Base-by-base conservation (phyloP, 1,140 invertebrate genomes). In the Lepidostoma basale region DNA sequence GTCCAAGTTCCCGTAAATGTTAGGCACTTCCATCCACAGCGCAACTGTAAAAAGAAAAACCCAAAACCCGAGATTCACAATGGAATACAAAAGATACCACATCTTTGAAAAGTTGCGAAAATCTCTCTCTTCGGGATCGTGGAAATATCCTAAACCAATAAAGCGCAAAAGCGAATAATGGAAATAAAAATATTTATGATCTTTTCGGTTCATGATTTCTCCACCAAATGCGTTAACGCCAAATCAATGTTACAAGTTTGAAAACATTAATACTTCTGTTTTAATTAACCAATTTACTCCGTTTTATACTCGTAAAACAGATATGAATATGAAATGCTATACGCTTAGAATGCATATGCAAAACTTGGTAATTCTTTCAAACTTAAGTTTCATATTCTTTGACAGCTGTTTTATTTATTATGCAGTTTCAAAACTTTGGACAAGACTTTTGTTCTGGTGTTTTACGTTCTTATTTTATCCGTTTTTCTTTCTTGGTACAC, bases 21-120 rank as follows among this genome's bases (percentile, higher is more conserved):
- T 16, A 4, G 70, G 70, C 0, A 72, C 52, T 67, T 68, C 45
- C 36, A 72, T 26, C 70, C 62, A 68, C 16, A 72, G 44, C 0
- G 67, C 62, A 8, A 62, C 28, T n/a, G 70, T 63, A 22, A 72
- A 72, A 3, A 68, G 33, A 33, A 72, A 33, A 4, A 63, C 66
- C 70, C 70, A 72, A 49, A 68, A 60, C 4, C 66, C 52, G 9
- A 64, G 40, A 23, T 68, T 66, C 3, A 68, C 10, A 14, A 66
- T 14, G 2, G 66, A 68, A 65, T 72, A 72, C 6, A 58, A 20
- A 10, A 56, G 10, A 12, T 72, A 72, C 14, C 44, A 64, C 2
- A 54, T 42, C 23, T 66, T 68, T 8, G 66, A 56, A 64, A 71
- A 67, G 22, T 65, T 72, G 10, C 36, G 47, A 18, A 68, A 72